Evolutionary conservation across 2,113 vertebrate species (phyloP), one percentile per base, ranked within the genome.

Genomic region (Epinephelus lanceolatus): DNA sequence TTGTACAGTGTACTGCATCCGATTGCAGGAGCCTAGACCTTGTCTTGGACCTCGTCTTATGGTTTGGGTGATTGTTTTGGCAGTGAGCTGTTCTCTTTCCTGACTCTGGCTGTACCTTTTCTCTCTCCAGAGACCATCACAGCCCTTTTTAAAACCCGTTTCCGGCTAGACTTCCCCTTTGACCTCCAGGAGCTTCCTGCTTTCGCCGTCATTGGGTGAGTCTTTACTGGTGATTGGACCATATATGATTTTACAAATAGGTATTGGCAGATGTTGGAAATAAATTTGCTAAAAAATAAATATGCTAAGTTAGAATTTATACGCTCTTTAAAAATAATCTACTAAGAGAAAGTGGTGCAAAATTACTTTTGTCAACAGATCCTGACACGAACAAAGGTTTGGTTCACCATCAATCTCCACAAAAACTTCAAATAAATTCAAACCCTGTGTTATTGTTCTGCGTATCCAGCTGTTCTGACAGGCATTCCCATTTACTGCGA

Each of bases 181-280:
- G 98, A 99, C 95, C 97, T 99, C 71, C 98, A 99, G 92, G 98
- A 99, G 89, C 96, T 99, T 63, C 98, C 98, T 0, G 98, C 98
- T 74, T 99, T 99, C 0, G 98, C 98, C 0, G 97, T 99, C 74
- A 99, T 99, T 1, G 98, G 98, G 98, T 99, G 85, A 95, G 97
- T 84, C 30, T 45, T 10, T 1, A 68, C 3, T 47, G 2, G 11
- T 30, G 8, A 30, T 66, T n/a, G 4, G 10, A 18, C 3, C 8
- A 1, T 40, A 19, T 76, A 2, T 47, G 11, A 33, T 53, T 71
- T 67, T 8, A 47, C 2, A 23, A 7, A 49, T 9, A 14, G 15
- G 57, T 11, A 40, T 15, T 0, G 19, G 6, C 4, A 40, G 4
- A 2, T 0, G 13, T 51, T 33, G 3, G 53, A 18, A 59, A 69